A percentile compares a stretch with the other conserved stretches of the same genome.
phyloP scores from a whole-genome alignment of 2,113 vertebrate species.

The Brachirus orientalis region DNA sequence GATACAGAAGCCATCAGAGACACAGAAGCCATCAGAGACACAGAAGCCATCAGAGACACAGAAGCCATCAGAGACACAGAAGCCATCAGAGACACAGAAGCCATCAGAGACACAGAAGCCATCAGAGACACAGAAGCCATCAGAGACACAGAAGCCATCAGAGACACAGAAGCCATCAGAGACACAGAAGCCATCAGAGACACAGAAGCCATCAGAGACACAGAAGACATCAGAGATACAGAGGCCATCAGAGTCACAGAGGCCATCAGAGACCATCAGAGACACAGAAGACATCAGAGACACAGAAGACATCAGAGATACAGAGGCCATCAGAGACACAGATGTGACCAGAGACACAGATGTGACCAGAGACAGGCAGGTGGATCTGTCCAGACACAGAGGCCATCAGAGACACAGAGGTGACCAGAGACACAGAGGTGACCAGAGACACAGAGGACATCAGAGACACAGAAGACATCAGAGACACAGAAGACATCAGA shows the following conservation, averaged over 20 bases:
- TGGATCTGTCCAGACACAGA: background rate
- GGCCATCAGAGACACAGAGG: too few relatives aligned
- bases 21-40: background rate
- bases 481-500: too few relatives aligned
- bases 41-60: background rate
- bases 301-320: too few relatives aligned
- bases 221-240: too few relatives aligned
- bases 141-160: background rate
- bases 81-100: background rate
- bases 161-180: background rate
- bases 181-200: conserved; percentile 1
- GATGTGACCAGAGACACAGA: background rate
- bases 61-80: background rate
- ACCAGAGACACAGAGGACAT: background rate
- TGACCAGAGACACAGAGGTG: background rate
- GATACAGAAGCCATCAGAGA: background rate
- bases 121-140: background rate
- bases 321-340: background rate
- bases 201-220: background rate
- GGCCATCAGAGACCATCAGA: too few relatives aligned
- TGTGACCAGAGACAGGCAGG: background rate
- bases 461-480: background rate
- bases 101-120: background rate
- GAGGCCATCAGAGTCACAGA: too few relatives aligned
- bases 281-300: background rate